Evolutionary conservation across 2,797 vertebrate genomes (phyloP).

Genomic region (Neosilurus mollespiculum): DNA sequence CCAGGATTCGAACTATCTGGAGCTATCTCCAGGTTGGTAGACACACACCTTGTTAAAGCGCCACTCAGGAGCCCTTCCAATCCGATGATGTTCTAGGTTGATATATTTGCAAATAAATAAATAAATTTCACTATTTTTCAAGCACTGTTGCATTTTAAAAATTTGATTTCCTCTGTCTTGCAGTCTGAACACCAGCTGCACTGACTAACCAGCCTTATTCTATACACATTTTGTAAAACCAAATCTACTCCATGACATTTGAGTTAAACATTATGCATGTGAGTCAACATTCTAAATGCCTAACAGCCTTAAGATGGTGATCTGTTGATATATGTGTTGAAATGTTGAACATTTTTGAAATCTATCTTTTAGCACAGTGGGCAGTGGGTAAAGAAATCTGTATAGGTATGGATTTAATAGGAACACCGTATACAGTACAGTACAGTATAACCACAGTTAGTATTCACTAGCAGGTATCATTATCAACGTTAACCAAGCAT

Average conservation of each 20-base stretch:
- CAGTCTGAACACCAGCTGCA: background rate
- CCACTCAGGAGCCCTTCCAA: no score
- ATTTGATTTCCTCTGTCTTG: background rate
- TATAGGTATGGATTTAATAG: background rate
- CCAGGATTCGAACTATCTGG: no score
- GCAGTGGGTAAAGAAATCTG: background rate
- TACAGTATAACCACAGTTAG: background rate
- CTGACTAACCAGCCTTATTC: background rate
- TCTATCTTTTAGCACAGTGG: conserved; percentile 40
- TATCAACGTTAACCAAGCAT: background rate
- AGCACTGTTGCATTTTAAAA: background rate
- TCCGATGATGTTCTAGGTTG: no score
- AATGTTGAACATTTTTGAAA: background rate
- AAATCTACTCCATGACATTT: background rate
- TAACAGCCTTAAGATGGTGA: background rate
- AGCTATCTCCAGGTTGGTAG: no score
- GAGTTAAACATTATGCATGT: background rate
- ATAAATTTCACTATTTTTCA: no score
- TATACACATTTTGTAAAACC: background rate
- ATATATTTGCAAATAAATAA: no score
- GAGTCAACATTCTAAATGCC: background rate
- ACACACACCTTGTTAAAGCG: no score
- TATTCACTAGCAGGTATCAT: background rate
- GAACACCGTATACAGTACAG: no score
- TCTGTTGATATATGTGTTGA: background rate